Conservation (phyloP, 2,888 invertebrate species). For the Adelognathus sp. region DNA sequence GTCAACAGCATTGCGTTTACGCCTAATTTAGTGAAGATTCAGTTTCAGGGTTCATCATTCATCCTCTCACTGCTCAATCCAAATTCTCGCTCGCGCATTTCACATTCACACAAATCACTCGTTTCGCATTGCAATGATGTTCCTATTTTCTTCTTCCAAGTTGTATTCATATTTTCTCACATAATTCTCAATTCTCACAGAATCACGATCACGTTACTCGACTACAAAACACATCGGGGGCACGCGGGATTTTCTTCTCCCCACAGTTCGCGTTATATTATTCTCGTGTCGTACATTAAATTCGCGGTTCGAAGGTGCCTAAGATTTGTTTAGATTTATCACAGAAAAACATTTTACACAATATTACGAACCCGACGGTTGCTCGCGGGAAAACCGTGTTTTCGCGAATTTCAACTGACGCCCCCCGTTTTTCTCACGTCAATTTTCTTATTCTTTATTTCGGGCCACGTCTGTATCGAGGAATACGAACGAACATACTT, state of each 20-base stretch:
- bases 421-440: constrained; percentile 12
- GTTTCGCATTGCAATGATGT: constrained; percentile 27
- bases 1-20: constrained; percentile 65
- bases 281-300: constrained; percentile 5
- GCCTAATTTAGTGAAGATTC: constrained; percentile 58
- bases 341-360: constrained; percentile 79
- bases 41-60: constrained; percentile 52
- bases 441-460: constrained; percentile 24
- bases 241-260: constrained; percentile 23
- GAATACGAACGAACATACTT: constrained; percentile 52
- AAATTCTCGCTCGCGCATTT: constrained; percentile 22
- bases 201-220: constrained; percentile 40
- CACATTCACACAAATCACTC: constrained; percentile 47
- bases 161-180: constrained; percentile 5
- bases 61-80: constrained; percentile 5
- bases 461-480: constrained; percentile 48
- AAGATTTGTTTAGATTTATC: constrained; percentile 76
- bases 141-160: neutral
- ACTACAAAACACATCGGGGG: constrained; percentile 63
- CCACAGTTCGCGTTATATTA: constrained; percentile 31
- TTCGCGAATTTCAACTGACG: constrained; percentile 2
- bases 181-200: constrained; percentile 15
- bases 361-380: constrained; percentile 63
- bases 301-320: constrained; percentile 52
- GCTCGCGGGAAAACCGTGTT: neutral